Evolutionary conservation across 2,888 invertebrate species (phyloP).

Genomic region (Dasysyrphus albostriatus): DNA sequence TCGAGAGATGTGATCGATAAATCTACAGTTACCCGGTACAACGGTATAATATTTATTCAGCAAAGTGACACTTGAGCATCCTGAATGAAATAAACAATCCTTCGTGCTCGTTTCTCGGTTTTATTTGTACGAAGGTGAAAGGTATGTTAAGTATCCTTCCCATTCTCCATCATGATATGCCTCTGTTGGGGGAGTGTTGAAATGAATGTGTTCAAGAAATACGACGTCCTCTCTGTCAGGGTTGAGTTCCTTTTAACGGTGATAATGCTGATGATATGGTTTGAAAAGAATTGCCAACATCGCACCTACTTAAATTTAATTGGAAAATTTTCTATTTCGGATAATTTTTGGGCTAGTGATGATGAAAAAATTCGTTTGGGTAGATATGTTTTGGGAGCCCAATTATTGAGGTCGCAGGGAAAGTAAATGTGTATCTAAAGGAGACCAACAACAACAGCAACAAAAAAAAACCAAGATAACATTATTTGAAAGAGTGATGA

Average conservation of each 20-base stretch:
- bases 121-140: constrained; percentile 38
- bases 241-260: constrained; percentile 43
- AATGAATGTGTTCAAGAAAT: constrained; percentile 22
- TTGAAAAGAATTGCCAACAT: constrained; percentile 64
- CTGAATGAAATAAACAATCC: constrained; percentile 74
- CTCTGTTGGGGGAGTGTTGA: neutral
- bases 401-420: constrained; percentile 21
- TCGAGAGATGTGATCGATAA: constrained; percentile 67
- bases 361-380: neutral
- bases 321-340: constrained; percentile 66
- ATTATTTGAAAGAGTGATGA: constrained; percentile 70
- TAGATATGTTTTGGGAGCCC: neutral
- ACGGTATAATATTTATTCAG: constrained; percentile 71
- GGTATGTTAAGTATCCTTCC: constrained; percentile 35
- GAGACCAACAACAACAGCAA: no score
- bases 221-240: neutral
- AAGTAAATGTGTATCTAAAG: neutral
- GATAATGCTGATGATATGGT: constrained; percentile 71
- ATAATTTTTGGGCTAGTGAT: constrained; percentile 44
- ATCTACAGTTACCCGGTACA: constrained; percentile 45
- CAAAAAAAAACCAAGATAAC: constrained; percentile 6
- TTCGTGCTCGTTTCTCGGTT: constrained; percentile 35
- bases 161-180: neutral
- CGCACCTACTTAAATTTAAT: constrained; percentile 73
- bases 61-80: constrained; percentile 74